phyloP scores from a whole-genome alignment of 2,113 vertebrate species.

The Brevimyrus niger region DNA sequence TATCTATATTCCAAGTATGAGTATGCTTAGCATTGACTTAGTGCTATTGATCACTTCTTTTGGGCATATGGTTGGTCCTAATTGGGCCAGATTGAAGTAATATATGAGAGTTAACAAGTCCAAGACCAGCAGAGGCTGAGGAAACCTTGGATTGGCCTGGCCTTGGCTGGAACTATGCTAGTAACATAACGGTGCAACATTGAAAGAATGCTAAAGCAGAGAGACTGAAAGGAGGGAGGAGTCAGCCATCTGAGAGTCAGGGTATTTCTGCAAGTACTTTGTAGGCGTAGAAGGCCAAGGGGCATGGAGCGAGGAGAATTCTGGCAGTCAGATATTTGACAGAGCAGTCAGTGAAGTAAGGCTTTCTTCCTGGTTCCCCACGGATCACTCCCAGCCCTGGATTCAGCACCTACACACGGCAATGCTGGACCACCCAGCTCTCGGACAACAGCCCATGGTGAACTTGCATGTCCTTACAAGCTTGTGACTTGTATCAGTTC shows the following conservation, averaged over 20 bases:
- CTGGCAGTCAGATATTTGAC: slow-evolving; percentile 7
- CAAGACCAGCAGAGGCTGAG: background rate
- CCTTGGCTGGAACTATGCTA: background rate
- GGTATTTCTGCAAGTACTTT: background rate
- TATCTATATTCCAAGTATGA: background rate
- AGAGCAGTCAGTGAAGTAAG: background rate
- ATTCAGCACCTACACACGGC: background rate
- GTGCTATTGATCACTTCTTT: background rate
- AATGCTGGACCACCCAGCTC: background rate
- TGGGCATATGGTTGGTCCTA: background rate
- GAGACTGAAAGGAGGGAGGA: background rate
- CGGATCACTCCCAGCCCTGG: background rate
- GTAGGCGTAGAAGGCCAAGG: background rate
- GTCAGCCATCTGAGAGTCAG: background rate
- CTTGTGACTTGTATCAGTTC: background rate
- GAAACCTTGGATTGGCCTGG: background rate
- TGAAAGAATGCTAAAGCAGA: background rate
- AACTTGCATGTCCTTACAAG: background rate
- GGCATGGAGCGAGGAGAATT: background rate
- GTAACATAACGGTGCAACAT: background rate
- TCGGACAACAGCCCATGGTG: background rate
- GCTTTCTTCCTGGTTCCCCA: background rate
- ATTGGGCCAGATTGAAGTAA: background rate
- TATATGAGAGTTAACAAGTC: background rate
- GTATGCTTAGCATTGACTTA: background rate